These are phyloP conservation scores for Tympanuchus pallidicinctus DNA, from an alignment of 2,113 vertebrate species.

Conservation along the genomic window DNA sequence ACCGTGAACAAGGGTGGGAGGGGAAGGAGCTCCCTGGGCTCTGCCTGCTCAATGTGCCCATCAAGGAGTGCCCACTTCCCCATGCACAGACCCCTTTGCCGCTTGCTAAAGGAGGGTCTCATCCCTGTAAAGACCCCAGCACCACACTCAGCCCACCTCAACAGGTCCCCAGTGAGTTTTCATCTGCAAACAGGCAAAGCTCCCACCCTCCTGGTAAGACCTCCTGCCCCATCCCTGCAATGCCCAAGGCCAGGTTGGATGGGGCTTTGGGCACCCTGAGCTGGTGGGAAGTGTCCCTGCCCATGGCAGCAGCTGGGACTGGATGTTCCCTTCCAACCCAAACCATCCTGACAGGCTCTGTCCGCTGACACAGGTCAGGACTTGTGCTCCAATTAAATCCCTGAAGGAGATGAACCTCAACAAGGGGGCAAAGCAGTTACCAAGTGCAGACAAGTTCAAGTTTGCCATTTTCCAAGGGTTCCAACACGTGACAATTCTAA, in stretches of 20 bases:
- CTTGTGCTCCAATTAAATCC: fast-evolving
- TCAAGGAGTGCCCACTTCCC: neutral
- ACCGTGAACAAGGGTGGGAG: fast-evolving
- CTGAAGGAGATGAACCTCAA: neutral
- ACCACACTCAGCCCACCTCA: neutral
- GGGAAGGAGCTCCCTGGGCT: neutral
- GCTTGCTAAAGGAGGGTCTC: neutral
- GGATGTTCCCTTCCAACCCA: neutral
- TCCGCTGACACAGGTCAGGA: neutral
- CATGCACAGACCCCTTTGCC: neutral
- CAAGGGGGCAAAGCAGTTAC: neutral
- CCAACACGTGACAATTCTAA: fast-evolving
- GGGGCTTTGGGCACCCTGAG: neutral
- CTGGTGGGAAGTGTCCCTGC: neutral
- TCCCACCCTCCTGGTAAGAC: neutral
- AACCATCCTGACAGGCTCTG: neutral
- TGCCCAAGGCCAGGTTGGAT: neutral
- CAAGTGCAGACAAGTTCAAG: neutral
- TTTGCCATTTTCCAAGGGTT: fast-evolving
- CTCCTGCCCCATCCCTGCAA: neutral
- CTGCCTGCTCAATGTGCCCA: neutral
- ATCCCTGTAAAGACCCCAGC: neutral
- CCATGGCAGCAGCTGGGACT: neutral
- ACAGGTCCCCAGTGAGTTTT: neutral
- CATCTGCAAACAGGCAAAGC: neutral